Evolutionary conservation across 2,888 invertebrate genomes (phyloP), one percentile per base, ranked within the genome.

Genomic region (Cerceris rybyensis): DNA sequence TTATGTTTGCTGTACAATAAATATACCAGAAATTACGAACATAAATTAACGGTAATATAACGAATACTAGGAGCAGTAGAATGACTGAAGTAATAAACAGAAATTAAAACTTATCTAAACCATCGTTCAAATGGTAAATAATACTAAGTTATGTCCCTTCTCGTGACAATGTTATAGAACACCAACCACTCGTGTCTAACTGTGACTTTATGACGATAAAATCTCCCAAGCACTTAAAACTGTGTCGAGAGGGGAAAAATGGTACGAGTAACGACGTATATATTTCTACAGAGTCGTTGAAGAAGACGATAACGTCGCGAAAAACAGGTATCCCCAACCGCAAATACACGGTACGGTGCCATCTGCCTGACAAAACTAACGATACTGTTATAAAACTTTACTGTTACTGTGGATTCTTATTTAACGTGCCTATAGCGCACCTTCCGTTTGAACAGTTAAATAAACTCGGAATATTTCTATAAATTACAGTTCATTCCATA

Each of bases 271-370:
- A n/a, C 50, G 7, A 11, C 11, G 46, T 46, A 50, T n/a, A n/a
- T 50, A 50, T 50, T 50, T 50, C 50, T 43, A 43, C 60, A n/a
- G 13, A 9, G 13, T 8, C 43, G 43, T 42, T 43, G 42, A 13
- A 42, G 43, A 43, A 6, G 11, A 28, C n/a, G 63, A 63, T 63
- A 63, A 49, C 17, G 46, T 63, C 63, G 46, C 63, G 63, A 66
- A 57, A 66, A 66, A 66, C 66, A 57, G 57, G 57, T 57, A 57
- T 17, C 16, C 16, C 57, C 17, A 17, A 39, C 57, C 57, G 39
- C 57, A 57, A 9, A 17, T 49, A 49, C 50, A 13, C 28, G 28
- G 42, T 43, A 49, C 61, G 11, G 13, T 49, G 49, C 49, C 50
- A 7, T 7, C n/a, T n/a, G 6, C 50, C 11, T 50, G 13, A n/a